A percentile compares a stretch with the other conserved stretches of the same genome.
These are phyloP conservation scores for Allolobophora icterica DNA, from an alignment of 2,888 invertebrate species.

Conservation along the genomic window DNA sequence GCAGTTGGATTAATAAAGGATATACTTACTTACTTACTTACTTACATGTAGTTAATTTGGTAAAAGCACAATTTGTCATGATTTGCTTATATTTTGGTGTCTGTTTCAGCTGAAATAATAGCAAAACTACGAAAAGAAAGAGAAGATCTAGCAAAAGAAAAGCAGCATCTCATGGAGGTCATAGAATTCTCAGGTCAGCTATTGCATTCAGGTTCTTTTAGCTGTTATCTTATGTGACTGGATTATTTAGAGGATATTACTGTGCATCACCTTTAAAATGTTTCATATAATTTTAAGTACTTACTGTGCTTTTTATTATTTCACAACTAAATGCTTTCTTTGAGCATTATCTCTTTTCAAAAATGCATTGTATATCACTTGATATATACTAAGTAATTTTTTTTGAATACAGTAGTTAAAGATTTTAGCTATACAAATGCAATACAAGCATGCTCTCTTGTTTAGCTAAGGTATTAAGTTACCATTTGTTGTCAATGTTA, in stretches of 20 bases:
- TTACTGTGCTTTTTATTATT: neutral
- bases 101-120: constrained; percentile 25
- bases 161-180: neutral
- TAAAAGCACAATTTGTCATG: no score
- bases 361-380: neutral
- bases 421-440: no score
- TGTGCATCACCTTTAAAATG: neutral
- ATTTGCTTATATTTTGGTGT: neutral
- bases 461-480: no score
- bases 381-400: no score
- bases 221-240: neutral
- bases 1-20: no score
- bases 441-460: no score
- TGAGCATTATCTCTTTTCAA: neutral
- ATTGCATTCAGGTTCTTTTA: neutral
- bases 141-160: neutral
- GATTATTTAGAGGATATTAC: neutral
- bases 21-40: no score
- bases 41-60: no score
- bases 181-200: neutral
- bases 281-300: neutral
- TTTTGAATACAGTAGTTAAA: no score
- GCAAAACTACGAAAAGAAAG: constrained; percentile 21
- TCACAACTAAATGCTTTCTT: neutral
- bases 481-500: no score